phyloP scores from a whole-genome alignment of 2,113 vertebrate species.

The Vanacampus margaritifer region DNA sequence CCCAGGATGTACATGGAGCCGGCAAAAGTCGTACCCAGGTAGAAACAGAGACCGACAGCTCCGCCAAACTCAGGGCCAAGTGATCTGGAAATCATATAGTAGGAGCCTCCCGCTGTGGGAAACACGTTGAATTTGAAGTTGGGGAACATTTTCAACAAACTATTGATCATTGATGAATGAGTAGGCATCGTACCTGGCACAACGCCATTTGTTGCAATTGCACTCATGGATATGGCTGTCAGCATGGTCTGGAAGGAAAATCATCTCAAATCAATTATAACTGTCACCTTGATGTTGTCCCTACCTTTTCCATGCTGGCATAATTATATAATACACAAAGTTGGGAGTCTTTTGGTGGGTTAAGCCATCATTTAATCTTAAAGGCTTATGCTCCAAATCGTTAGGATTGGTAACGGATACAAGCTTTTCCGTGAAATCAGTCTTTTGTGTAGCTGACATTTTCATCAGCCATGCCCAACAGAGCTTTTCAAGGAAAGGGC shows the following conservation, averaged over 20 bases:
- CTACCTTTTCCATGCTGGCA: neutral
- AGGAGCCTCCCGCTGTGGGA: slow-evolving; percentile 75
- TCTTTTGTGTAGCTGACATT: slow-evolving; percentile 32
- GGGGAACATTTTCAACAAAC: neutral
- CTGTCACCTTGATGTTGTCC: neutral
- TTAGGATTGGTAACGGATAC: slow-evolving; percentile 37
- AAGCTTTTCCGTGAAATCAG: slow-evolving; percentile 43
- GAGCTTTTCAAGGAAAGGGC: slow-evolving; percentile 18
- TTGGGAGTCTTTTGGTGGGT: neutral
- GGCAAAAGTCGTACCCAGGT: slow-evolving; percentile 78
- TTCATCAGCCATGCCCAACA: slow-evolving; percentile 25
- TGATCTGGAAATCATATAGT: slow-evolving; percentile 82
- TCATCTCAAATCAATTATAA: neutral
- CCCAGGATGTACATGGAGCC: slow-evolving; percentile 81
- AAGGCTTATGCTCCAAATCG: slow-evolving; percentile 31
- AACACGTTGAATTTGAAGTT: neutral
- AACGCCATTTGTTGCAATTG: slow-evolving; percentile 94
- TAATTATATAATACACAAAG: neutral
- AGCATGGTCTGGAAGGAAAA: slow-evolving; percentile 82
- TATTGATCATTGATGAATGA: neutral
- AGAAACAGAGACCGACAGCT: slow-evolving; percentile 79
- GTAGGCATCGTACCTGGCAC: slow-evolving; percentile 81
- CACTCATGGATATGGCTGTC: slow-evolving; percentile 97
- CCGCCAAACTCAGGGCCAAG: slow-evolving; percentile 80
- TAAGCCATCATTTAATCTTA: slow-evolving; percentile 29